Evolutionary conservation across 2,113 vertebrate species (phyloP).

Genomic region (Cygnus atratus): DNA sequence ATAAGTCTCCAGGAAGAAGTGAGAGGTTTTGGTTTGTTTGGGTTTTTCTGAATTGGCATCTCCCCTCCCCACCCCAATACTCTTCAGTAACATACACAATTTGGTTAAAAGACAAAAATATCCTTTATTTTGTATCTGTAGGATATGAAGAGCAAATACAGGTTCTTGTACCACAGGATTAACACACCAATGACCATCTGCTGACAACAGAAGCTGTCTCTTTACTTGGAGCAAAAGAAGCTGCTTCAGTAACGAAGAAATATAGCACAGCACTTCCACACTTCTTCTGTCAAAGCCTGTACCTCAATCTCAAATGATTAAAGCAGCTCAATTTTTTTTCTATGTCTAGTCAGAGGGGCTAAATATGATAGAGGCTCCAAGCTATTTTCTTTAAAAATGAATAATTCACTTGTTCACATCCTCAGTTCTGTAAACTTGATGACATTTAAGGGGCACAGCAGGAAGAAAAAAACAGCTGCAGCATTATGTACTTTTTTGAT

Average conservation of each 20-base stretch:
- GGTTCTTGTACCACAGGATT: not conserved
- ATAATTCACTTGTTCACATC: not conserved
- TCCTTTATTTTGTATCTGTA: not conserved
- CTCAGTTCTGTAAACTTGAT: constrained; percentile 35
- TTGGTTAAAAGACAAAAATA: not conserved
- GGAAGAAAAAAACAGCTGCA: constrained; percentile 30
- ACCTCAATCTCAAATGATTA: not conserved
- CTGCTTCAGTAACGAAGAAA: not conserved
- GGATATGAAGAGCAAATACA: not conserved
- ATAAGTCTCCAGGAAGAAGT: constrained; percentile 29
- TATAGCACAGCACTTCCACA: not conserved
- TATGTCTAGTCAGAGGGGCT: not conserved
- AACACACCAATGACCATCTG: not conserved
- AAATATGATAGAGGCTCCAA: not conserved
- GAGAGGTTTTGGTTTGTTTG: constrained; percentile 10
- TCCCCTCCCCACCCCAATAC: not conserved
- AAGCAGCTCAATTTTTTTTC: not conserved
- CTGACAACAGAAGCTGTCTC: not conserved
- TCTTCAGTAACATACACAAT: not conserved
- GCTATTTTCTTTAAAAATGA: constrained; percentile 33
- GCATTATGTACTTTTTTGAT: constrained; percentile 42
- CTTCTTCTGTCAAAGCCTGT: not conserved
- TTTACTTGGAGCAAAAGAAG: not conserved
- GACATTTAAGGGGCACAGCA: constrained; percentile 39
- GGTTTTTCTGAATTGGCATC: not conserved